Evolutionary conservation across 2,113 vertebrate species (phyloP).

Genomic region (Alethe castanea): DNA sequence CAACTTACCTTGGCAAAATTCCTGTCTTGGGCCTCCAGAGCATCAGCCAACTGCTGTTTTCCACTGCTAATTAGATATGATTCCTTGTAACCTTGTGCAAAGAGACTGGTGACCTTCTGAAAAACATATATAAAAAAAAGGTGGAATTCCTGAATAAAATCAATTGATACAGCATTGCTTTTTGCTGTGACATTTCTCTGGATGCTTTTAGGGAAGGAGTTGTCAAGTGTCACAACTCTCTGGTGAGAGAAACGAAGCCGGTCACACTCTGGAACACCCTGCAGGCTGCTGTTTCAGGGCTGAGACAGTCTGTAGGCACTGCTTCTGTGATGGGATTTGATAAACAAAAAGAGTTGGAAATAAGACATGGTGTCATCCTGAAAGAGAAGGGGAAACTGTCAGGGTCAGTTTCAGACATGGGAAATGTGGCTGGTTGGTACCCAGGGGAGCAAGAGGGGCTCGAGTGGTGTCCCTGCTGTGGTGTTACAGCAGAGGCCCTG

Average conservation of each 20-base stretch:
- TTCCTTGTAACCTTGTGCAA: not conserved
- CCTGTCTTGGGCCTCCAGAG: not conserved
- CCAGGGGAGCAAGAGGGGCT: accelerated
- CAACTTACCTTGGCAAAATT: not conserved
- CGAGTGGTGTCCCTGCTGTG: not conserved
- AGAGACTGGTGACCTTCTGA: not conserved
- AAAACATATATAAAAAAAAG: not conserved
- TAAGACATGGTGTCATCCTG: not conserved
- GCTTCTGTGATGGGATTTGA: not conserved
- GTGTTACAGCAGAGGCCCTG: not conserved
- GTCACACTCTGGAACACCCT: not conserved
- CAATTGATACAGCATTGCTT: not conserved
- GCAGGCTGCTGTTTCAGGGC: not conserved
- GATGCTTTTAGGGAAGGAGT: not conserved
- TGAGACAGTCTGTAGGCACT: too few relatives aligned
- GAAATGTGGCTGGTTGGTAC: not conserved
- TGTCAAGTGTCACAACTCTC: not conserved
- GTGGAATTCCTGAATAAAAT: not conserved
- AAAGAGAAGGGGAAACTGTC: not conserved
- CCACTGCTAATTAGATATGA: not conserved
- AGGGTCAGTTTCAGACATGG: not conserved
- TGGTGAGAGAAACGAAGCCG: too few relatives aligned
- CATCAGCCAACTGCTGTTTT: not conserved
- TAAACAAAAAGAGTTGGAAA: not conserved
- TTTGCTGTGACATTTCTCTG: not conserved